A percentile compares a stretch with the other conserved stretches of the same genome.
Evolutionary conservation across 2,888 invertebrate genomes (phyloP).

Genomic region (Parnassius apollo): DNA sequence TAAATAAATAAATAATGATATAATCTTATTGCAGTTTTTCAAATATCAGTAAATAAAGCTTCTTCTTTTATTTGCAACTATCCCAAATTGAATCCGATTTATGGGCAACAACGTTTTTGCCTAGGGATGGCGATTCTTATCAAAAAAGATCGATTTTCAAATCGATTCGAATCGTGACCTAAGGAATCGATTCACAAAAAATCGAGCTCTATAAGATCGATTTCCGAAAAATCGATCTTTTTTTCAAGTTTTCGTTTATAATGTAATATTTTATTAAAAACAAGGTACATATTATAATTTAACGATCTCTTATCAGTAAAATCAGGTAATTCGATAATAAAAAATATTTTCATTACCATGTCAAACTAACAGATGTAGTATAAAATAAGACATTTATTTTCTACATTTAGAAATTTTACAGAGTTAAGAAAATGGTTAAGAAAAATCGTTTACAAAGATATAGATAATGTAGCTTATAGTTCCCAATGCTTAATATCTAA

Average conservation of each 20-base stretch:
- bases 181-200: background rate
- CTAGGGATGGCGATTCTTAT: too few species aligned
- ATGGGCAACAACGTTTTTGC: too few species aligned
- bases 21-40: too few species aligned
- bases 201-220: background rate
- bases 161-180: too few species aligned
- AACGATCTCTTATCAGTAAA: background rate
- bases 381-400: background rate
- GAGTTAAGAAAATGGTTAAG: background rate
- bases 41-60: too few species aligned
- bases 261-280: background rate
- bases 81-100: too few species aligned
- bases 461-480: constrained; percentile 6
- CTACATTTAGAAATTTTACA: background rate
- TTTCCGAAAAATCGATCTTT: background rate
- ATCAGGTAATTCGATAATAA: background rate
- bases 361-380: background rate
- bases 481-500: constrained; percentile 28
- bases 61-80: too few species aligned
- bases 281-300: background rate
- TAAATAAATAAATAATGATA: too few species aligned
- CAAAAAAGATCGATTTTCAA: too few species aligned
- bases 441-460: too few species aligned
- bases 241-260: background rate
- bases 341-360: background rate